phyloP scores from a whole-genome alignment of 1,140 invertebrate species.

The Pogonus chalceus region DNA sequence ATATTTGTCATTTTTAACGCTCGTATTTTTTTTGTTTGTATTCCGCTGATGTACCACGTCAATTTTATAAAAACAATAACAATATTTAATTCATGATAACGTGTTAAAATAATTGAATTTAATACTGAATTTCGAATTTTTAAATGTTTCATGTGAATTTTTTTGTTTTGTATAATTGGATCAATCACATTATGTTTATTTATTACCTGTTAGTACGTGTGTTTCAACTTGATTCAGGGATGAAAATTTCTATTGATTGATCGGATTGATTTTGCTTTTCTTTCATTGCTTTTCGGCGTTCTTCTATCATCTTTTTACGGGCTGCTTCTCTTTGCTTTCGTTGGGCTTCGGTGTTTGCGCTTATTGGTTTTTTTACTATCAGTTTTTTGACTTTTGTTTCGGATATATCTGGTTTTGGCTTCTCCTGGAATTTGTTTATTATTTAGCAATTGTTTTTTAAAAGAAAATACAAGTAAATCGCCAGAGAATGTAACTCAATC shows the following conservation, averaged over 20 bases:
- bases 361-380: constrained; percentile 30
- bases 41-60: no score
- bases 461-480: constrained; percentile 2
- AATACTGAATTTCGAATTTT: no score
- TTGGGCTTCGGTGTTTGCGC: constrained; percentile 40
- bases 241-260: constrained; percentile 49
- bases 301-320: constrained; percentile 68
- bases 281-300: constrained; percentile 57
- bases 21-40: no score
- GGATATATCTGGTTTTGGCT: constrained; percentile 16
- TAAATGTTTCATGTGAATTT: no score
- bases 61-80: no score
- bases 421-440: constrained; percentile 15
- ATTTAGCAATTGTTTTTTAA: constrained; percentile 7
- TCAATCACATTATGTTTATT: no score
- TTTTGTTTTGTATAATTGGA: no score
- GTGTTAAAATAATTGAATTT: no score
- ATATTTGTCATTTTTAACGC: no score
- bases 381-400: constrained; percentile 34
- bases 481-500: not conserved
- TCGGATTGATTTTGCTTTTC: constrained; percentile 33
- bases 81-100: no score
- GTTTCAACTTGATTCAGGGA: constrained; percentile 41
- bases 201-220: no score
- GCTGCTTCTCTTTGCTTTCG: constrained; percentile 63